Evolutionary conservation across 2,888 invertebrate species (phyloP).

Genomic region (Trichopoda pennipes): DNA sequence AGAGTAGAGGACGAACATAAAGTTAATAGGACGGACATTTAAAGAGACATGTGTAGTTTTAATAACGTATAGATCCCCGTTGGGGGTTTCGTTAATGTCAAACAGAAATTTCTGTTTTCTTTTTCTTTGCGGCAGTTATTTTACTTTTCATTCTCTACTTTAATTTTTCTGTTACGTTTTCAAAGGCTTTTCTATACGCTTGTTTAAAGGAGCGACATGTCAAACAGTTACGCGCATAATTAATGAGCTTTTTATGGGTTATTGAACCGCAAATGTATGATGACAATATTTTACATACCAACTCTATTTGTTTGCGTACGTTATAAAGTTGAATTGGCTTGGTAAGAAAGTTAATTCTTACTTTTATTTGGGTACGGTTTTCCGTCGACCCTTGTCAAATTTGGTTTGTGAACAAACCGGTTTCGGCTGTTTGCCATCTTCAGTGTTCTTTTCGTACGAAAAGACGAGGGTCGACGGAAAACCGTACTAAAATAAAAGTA

Average conservation of each 20-base stretch:
- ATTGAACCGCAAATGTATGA: constrained; percentile 75
- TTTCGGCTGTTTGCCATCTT: too few species aligned
- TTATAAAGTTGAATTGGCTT: constrained; percentile 1
- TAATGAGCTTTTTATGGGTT: constrained; percentile 80
- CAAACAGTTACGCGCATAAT: constrained; percentile 78
- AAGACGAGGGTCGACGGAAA: too few species aligned
- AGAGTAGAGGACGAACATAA: constrained; percentile 11
- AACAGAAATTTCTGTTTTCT: constrained; percentile 13
- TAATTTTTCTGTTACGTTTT: background rate
- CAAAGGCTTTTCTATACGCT: constrained; percentile 24
- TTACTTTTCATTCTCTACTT: constrained; percentile 17
- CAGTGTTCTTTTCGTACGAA: too few species aligned
- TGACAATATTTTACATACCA: constrained; percentile 51
- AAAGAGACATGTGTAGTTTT: constrained; percentile 52
- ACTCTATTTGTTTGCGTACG: constrained; percentile 20
- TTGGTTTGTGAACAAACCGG: too few species aligned
- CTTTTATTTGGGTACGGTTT: too few species aligned
- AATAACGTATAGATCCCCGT: constrained; percentile 57
- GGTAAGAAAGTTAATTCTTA: background rate
- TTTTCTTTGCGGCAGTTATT: background rate
- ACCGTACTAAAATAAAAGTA: too few species aligned
- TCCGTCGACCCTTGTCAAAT: too few species aligned
- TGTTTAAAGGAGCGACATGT: constrained; percentile 68
- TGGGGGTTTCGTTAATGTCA: constrained; percentile 55
- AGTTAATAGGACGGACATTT: constrained; percentile 6